phyloP scores from a whole-genome alignment of 2,797 vertebrate species.

The Melanotaenia pygmaea region DNA sequence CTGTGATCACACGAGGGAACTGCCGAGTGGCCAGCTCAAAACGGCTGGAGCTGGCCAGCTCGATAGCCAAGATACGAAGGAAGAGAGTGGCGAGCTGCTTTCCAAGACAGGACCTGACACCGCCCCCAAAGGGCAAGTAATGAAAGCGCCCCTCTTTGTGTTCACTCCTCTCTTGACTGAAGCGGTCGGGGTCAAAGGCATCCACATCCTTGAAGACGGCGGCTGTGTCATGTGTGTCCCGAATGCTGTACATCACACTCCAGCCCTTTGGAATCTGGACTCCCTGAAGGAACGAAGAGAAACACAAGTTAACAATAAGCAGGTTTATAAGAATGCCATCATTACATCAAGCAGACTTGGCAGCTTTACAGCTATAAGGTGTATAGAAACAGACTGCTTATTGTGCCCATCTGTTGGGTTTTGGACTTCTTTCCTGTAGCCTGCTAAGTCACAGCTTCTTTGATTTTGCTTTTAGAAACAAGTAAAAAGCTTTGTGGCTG shows the following conservation, averaged over 20 bases:
- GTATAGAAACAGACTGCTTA: background rate
- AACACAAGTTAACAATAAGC: background rate
- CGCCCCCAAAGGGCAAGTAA: constrained; percentile 95
- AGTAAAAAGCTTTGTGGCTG: too few species aligned
- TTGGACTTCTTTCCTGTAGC: background rate
- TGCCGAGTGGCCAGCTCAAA: constrained; percentile 94
- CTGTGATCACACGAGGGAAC: constrained; percentile 91
- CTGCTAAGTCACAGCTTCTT: background rate
- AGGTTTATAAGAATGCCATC: background rate
- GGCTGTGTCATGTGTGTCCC: constrained; percentile 96
- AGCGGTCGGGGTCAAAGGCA: constrained; percentile 93
- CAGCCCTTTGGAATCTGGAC: constrained; percentile 98
- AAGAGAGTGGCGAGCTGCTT: constrained; percentile 97
- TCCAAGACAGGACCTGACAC: constrained; percentile 94
- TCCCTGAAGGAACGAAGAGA: constrained; percentile 79
- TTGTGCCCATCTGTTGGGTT: too few species aligned
- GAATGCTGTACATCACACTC: constrained; percentile 99
- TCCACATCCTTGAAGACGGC: constrained; percentile 94
- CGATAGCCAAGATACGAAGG: constrained; percentile 92
- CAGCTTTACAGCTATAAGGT: background rate
- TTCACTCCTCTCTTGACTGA: constrained; percentile 90
- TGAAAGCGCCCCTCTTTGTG: constrained; percentile 97
- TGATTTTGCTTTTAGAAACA: background rate
- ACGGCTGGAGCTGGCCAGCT: constrained; percentile 93
- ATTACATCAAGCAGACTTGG: background rate